Base-by-base conservation (phyloP, 2,113 vertebrate species). In the Serinus canaria region DNA sequence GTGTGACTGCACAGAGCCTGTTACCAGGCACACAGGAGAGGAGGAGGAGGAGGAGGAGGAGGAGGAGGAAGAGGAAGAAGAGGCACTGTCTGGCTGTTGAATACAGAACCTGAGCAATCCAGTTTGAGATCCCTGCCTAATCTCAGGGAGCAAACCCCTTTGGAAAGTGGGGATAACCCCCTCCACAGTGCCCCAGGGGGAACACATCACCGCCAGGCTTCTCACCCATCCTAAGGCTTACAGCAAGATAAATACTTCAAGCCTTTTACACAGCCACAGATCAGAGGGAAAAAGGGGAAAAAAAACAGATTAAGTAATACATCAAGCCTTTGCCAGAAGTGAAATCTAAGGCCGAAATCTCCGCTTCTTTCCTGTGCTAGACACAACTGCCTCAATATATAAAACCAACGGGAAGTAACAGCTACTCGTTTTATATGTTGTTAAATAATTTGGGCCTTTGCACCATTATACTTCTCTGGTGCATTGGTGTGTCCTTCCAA, bases 121-220 rank as follows among this genome's bases (percentile, higher is more conserved):
- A 0, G 8, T 88, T 59, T 75, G 72, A 78, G 64, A 94, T 67
- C 37, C 13, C 11, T 87, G 69, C 69, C 53, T 75, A 9, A 3
- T 24, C 21, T 55, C 39, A 39, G 24, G 0, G 0, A 19, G 47
- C 16, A 86, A 94, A 49, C 4, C 9, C 23, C 1, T 0, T 15
- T 30, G 25, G 24, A 31, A 77, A 87, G 46, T 4, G 16, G 27
- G 53, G 44, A 58, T n/a, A 76, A 41, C 6, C 12, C 50, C 31
- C 33, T 24, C 35, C 1, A 2, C 37, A 67, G 24, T 18, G n/a
- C 12, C 10, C 2, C 1, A 5, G 5, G 13, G 18, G 10, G 15
- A 44, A 44, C 21, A 43, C 30, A 37, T 11, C 37, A 30, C 12
- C 27, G 15, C 33, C 46, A 77, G 46, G 46, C 41, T 62, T 74